These are phyloP conservation scores for Xiphorhynchus elegans DNA, from an alignment of 2,113 vertebrate genomes.

Conservation along the genomic window DNA sequence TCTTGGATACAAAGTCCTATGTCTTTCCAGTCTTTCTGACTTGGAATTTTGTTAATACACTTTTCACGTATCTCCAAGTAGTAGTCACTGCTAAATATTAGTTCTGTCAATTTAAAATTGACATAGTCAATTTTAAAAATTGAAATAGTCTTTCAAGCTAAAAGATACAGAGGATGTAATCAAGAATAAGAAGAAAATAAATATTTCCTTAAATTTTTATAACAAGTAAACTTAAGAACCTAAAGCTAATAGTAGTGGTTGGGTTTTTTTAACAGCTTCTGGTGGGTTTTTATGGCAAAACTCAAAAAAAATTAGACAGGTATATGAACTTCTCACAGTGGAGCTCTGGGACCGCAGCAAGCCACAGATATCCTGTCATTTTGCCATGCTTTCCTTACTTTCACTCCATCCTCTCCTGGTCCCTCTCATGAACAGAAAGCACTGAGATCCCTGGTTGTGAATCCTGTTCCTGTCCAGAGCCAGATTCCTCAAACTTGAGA, in stretches of 20 bases:
- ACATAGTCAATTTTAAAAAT: too few species aligned
- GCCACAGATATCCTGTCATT: background rate
- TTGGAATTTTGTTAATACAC: background rate
- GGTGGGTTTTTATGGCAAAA: background rate
- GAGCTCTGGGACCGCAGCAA: background rate
- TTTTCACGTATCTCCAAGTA: background rate
- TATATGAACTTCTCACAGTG: background rate
- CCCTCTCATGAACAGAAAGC: background rate
- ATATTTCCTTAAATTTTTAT: background rate
- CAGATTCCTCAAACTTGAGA: background rate
- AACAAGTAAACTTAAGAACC: background rate
- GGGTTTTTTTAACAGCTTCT: background rate
- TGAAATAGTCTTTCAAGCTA: background rate
- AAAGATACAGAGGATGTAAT: background rate
- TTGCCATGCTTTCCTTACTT: background rate
- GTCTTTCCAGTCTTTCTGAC: background rate
- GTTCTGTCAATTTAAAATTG: background rate
- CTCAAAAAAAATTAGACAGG: accelerated
- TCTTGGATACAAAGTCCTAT: background rate
- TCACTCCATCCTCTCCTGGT: background rate
- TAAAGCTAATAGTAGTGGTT: background rate
- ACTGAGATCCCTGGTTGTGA: background rate
- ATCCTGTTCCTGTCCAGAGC: background rate
- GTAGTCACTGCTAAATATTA: background rate
- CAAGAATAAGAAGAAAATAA: background rate